Base-by-base conservation (phyloP, 2,113 vertebrate species). In the Festucalex cinctus region DNA sequence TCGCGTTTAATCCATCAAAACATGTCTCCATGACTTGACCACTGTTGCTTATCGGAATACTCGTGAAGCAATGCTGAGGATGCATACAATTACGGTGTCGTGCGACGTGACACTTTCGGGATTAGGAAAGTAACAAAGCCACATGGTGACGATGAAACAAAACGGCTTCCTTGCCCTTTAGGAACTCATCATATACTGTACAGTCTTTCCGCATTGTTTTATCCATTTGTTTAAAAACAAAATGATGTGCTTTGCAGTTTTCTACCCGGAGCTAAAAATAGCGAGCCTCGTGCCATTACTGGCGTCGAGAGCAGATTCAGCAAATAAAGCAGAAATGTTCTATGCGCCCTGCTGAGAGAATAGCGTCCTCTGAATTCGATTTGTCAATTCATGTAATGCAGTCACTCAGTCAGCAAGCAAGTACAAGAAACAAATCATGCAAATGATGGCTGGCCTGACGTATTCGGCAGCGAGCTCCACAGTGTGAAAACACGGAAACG, bases 1-100 rank as follows among this genome's bases (percentile, higher is more conserved):
- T 62, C 74, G 73, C 76, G 76, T 86, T 89, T 81, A 88, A 91
- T 91, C 88, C 82, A 88, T 92, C 85, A 91, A 81, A 28, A 63
- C 43, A 49, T 41, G 51, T 41, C 20, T 53, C 66, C 20, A 54
- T 49, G 57, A 74, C 9, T 17, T n/a, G 58, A 58, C 59, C 46
- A 46, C 39, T 8, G 59, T 48, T 65, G 58, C 56, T 75, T 64
- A 80, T 83, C 74, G 70, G 71, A 80, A 68, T 48, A 44, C 41
- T 13, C 36, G 48, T 28, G 56, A 70, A 83, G 73, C 62, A 48
- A 71, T 74, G 67, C 70, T 70, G 73, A 77, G 37, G 46, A 74
- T 37, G 67, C 49, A 68, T 66, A 24, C 68, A 61, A 75, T 43
- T 57, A 63, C 61, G 66, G 59, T 9, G 39, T 12, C 12, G 48